These are phyloP conservation scores for Helobdella robusta DNA, from an alignment of 2,888 invertebrate genomes.

Conservation along the genomic window DNA sequence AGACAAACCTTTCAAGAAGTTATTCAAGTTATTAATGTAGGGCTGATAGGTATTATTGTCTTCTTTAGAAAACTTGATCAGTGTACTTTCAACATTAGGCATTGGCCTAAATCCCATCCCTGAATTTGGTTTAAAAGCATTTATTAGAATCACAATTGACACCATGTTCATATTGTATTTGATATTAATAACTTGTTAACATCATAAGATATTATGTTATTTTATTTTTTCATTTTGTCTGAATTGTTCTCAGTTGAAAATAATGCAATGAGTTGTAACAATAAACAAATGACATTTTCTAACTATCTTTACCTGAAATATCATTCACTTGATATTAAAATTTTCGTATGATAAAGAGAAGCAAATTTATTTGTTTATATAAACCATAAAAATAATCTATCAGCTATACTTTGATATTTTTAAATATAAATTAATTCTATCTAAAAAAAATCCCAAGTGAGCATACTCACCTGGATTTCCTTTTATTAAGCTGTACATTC, in stretches of 20 bases:
- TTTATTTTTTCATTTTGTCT: too few species aligned
- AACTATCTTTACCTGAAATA: background rate
- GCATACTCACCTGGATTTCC: conserved; percentile 73
- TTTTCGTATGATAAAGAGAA: too few species aligned
- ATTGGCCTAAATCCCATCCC: conserved; percentile 34
- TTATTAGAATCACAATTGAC: too few species aligned
- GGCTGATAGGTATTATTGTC: conserved; percentile 14
- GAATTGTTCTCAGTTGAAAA: too few species aligned
- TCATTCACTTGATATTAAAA: background rate
- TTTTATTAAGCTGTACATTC: conserved; percentile 42
- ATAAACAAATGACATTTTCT: background rate
- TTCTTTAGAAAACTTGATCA: conserved; percentile 29
- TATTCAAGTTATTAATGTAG: conserved; percentile 24
- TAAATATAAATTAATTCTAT: background rate
- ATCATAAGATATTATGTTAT: too few species aligned
- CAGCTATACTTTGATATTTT: background rate
- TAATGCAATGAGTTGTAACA: too few species aligned
- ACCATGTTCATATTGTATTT: too few species aligned
- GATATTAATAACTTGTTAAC: too few species aligned
- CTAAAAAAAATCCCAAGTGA: too few species aligned
- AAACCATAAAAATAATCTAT: background rate
- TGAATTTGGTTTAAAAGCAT: too few species aligned
- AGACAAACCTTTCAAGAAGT: conserved; percentile 25
- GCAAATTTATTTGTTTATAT: too few species aligned
- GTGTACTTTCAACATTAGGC: conserved; percentile 30